Evolutionary conservation across 2,113 vertebrate genomes (phyloP).

Genomic region (human (Homo sapiens)): GRCh38 chrX:117981001-117981500

Average conservation of each 20-base stretch:
- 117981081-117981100: constrained; percentile 6
- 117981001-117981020: constrained; percentile 38
- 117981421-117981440: constrained; percentile 10
- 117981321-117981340: constrained; percentile 11
- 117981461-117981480: constrained; percentile 34
- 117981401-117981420: constrained; percentile 26
- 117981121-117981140: neutral
- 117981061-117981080: neutral
- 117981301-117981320: neutral
- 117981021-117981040: constrained; percentile 31
- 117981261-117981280: constrained; percentile 24
- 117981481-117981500: constrained; percentile 27
- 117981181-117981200: neutral
- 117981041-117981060: constrained; percentile 18
- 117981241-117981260: neutral
- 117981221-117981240: neutral
- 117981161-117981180: constrained; percentile 46
- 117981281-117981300: neutral
- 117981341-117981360: neutral
- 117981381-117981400: neutral
- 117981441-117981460: constrained; percentile 12
- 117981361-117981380: constrained; percentile 58
- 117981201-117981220: constrained; percentile 12
- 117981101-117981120: constrained; percentile 39
- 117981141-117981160: constrained; percentile 8